Conservation (phyloP, 2,888 invertebrate genomes). For the Diogma glabrata region DNA sequence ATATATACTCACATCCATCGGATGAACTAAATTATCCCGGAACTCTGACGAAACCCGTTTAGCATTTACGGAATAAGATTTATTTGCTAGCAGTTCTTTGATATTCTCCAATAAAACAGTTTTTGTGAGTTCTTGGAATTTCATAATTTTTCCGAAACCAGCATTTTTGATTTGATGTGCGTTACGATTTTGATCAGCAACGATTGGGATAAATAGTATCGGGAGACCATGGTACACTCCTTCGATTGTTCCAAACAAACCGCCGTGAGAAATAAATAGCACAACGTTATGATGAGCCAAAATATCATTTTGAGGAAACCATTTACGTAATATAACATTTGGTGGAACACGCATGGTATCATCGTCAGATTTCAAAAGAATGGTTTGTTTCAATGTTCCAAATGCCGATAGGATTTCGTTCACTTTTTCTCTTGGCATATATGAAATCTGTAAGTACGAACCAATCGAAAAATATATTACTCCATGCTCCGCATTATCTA, state of each 20-base stretch:
- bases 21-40: constrained; percentile 42
- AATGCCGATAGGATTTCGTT: constrained; percentile 31
- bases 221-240: constrained; percentile 36
- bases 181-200: constrained; percentile 37
- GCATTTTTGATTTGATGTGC: constrained; percentile 30
- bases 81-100: constrained; percentile 30
- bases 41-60: constrained; percentile 39
- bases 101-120: constrained; percentile 30
- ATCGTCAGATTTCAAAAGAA: constrained; percentile 43
- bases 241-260: constrained; percentile 37
- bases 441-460: constrained; percentile 35
- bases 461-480: constrained; percentile 40
- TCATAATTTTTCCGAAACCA: constrained; percentile 33
- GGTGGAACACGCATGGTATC: constrained; percentile 31
- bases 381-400: constrained; percentile 35
- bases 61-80: constrained; percentile 33
- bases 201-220: constrained; percentile 37
- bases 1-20: constrained; percentile 45
- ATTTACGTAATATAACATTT: constrained; percentile 38
- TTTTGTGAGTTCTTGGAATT: constrained; percentile 31
- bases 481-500: constrained; percentile 36
- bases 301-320: constrained; percentile 44
- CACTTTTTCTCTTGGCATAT: constrained; percentile 35
- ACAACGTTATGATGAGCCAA: constrained; percentile 36
- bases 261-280: constrained; percentile 39